Percentiles rank a stretch among this genome's conserved stretches.
These are phyloP conservation scores for Drymonia ruficornis DNA, from an alignment of 2,888 invertebrate genomes.

Conservation along the genomic window DNA sequence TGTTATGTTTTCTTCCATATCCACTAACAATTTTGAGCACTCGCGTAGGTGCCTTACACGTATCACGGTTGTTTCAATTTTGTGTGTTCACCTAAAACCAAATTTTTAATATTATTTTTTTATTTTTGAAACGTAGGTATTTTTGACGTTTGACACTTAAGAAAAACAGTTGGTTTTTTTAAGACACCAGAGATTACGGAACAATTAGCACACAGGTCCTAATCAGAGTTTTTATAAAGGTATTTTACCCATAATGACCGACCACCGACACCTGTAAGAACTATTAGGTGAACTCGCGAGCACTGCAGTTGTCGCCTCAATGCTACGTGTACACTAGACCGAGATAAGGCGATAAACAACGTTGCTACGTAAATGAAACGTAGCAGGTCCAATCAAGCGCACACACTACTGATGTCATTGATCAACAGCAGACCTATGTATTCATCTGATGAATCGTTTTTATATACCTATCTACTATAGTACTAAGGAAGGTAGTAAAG, in stretches of 20 bases:
- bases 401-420: slow-evolving; percentile 19
- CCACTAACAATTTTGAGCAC: slow-evolving; percentile 8
- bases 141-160: slow-evolving; percentile 12
- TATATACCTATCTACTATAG: neutral
- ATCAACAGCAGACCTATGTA: slow-evolving; percentile 11
- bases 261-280: no score
- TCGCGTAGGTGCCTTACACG: neutral
- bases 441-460: slow-evolving; percentile 6
- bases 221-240: slow-evolving; percentile 14
- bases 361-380: slow-evolving; percentile 36
- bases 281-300: slow-evolving; percentile 29
- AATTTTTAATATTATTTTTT: neutral
- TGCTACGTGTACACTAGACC: slow-evolving; percentile 38
- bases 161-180: neutral
- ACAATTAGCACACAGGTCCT: slow-evolving; percentile 10
- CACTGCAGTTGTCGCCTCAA: slow-evolving; percentile 42
- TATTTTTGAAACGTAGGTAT: neutral
- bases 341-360: slow-evolving; percentile 37
- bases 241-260: slow-evolving; percentile 22
- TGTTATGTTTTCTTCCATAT: slow-evolving; percentile 25
- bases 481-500: neutral
- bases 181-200: slow-evolving; percentile 17
- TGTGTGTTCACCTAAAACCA: slow-evolving; percentile 7
- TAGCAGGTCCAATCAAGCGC: slow-evolving; percentile 26
- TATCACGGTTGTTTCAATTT: slow-evolving; percentile 11